Evolutionary conservation across 2,888 invertebrate genomes (phyloP).

Genomic region (Trissonchulus latispiculum): DNA sequence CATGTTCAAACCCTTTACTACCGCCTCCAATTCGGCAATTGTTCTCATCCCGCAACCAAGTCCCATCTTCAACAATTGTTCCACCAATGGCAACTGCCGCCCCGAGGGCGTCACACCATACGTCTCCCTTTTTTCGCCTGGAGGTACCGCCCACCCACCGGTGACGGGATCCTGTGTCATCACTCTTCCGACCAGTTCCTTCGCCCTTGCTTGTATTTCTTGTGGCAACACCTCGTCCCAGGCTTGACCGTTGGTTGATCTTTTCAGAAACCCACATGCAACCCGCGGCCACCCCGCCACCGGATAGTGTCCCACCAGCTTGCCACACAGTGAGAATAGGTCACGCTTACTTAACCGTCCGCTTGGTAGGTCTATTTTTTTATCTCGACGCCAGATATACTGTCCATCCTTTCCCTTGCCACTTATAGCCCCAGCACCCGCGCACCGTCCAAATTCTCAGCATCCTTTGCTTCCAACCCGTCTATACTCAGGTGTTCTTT

Average conservation of each 20-base stretch:
- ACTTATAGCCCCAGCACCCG: not conserved
- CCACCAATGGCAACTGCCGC: conserved; percentile 3
- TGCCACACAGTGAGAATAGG: too few species aligned
- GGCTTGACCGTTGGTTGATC: not conserved
- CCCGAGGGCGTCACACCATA: not conserved
- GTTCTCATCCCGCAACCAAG: conserved; percentile 10
- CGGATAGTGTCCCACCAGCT: conserved; percentile 16
- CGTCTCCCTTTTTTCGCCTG: not conserved
- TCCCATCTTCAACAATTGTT: not conserved
- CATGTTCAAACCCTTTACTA: conserved; percentile 14
- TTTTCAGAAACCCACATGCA: conserved; percentile 3
- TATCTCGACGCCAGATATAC: not conserved
- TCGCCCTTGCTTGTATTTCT: not conserved
- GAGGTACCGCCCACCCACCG: not conserved
- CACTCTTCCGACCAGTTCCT: not conserved
- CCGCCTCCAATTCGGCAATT: conserved; percentile 11
- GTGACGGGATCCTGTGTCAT: conserved; percentile 12
- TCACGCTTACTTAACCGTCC: too few species aligned
- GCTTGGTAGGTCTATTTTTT: not conserved
- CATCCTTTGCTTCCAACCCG: conserved; percentile 8
- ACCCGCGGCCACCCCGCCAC: conserved; percentile 8
- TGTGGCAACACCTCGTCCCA: conserved; percentile 11
- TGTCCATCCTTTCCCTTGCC: not conserved
- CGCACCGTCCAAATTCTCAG: not conserved
- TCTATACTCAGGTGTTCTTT: not conserved